Evolutionary conservation across 2,113 vertebrate genomes (phyloP), one percentile per base, ranked within the genome.

Genomic region (Amia ocellicauda): DNA sequence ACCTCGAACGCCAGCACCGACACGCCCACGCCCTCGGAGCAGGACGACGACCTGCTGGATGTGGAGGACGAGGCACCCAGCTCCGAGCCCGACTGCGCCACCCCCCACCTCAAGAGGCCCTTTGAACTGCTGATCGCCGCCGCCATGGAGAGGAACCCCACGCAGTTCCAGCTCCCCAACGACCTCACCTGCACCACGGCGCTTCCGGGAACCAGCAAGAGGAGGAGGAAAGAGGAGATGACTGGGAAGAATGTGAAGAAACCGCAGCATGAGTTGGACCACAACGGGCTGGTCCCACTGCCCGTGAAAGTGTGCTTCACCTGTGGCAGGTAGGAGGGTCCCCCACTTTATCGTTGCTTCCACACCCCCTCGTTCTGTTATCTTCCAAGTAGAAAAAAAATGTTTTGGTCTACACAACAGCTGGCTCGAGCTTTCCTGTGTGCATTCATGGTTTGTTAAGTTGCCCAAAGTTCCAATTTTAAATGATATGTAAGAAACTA

Each of bases 141-240:
- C 2, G 97, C 96, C 61, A 96, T 98, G 94, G 95, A 99, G 82
- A 89, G 94, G 77, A 98, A 98, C 78, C 96, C 97, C 52, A 97
- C 95, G 16, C 97, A 99, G 74, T 99, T 99, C 83, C 96, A 99
- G 87, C 85, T 99, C 77, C 97, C 95, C 74, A 97, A 91, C 29
- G 97, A 98, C 80, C 91, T 99, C 77, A 97, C 94, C 64, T 98
- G 95, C 87, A 98, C 94, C 77, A 96, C 95, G 62, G 94, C 96
- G 80, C 92, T 99, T 82, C 97, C 97, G 93, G 96, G 97, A 81
- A 98, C 94, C 80, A 98, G 97, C 86, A 99, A 99, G 80, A 90
- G 93, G 68, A 90, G 94, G 72, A 91, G 91, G 80, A 98, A 95
- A 84, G 97, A 99, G 69, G 97, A 99, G 81, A 90, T 91, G 50